Percentiles rank a stretch among this genome's conserved stretches.
Conservation (phyloP, 2,113 vertebrate genomes). For the Tringa solitaria region DNA sequence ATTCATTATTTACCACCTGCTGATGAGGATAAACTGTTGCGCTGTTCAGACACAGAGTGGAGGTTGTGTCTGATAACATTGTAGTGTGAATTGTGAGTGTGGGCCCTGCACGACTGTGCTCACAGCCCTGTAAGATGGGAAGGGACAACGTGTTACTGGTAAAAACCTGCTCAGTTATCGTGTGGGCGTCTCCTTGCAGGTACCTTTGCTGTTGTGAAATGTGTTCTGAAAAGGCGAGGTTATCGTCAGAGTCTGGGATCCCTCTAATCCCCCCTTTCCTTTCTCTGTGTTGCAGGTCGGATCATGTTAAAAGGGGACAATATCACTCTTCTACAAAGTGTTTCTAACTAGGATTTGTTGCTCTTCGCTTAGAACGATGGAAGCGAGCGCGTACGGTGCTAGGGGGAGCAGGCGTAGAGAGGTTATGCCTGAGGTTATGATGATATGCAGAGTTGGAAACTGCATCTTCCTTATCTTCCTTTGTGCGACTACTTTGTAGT, state of each 20-base stretch:
- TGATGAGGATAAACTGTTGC: background rate
- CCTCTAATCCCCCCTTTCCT: background rate
- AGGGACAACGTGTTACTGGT: background rate
- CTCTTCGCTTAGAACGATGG: background rate
- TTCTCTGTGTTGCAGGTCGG: slow-evolving; percentile 81
- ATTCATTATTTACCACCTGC: background rate
- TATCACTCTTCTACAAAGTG: slow-evolving; percentile 95
- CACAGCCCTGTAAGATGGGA: background rate
- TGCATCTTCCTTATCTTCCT: rapidly evolving
- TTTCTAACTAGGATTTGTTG: slow-evolving; percentile 78
- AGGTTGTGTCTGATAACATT: background rate
- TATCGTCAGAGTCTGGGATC: background rate
- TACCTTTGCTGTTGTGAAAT: background rate
- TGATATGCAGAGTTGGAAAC: rapidly evolving
- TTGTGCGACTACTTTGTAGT: background rate
- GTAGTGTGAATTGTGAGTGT: background rate
- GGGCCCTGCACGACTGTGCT: rapidly evolving
- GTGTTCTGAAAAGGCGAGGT: rapidly evolving
- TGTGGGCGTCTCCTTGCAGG: rapidly evolving
- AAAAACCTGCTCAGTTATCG: rapidly evolving
- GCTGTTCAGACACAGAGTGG: background rate
- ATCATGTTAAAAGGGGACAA: slow-evolving; percentile 99
- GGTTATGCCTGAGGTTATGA: rapidly evolving
- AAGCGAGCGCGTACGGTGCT: background rate
- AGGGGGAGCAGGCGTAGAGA: background rate